Evolutionary conservation across 1,140 invertebrate genomes (phyloP).

Genomic region (Cydia fagiglandana): DNA sequence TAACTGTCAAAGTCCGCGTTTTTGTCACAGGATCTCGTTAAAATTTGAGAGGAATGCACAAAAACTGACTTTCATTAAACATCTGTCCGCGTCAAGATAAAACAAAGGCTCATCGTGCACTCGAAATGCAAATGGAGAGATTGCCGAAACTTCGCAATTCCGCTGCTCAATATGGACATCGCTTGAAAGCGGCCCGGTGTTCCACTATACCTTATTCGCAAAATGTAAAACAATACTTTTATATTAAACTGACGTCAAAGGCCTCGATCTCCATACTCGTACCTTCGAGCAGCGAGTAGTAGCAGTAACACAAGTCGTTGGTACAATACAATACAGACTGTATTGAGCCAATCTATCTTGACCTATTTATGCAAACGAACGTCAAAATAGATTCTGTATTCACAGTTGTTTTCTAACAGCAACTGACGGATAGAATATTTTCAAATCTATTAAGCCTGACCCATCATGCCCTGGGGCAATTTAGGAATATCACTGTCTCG

Average conservation of each 20-base stretch:
- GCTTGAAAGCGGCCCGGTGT: constrained; percentile 18
- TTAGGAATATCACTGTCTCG: constrained; percentile 61
- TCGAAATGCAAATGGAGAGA: constrained; percentile 62
- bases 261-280: not conserved
- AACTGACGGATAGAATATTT: constrained; percentile 51
- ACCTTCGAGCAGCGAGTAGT: too few relatives aligned
- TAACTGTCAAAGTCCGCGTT: constrained; percentile 58
- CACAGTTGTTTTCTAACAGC: constrained; percentile 39
- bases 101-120: constrained; percentile 55
- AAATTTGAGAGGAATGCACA: constrained; percentile 59
- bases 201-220: constrained; percentile 18
- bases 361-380: constrained; percentile 43
- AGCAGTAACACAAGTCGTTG: too few relatives aligned
- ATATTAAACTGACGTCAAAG: constrained; percentile 24
- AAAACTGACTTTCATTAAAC: constrained; percentile 64
- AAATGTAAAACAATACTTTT: constrained; percentile 26
- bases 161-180: constrained; percentile 25
- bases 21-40: constrained; percentile 61
- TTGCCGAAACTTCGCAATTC: constrained; percentile 46
- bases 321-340: too few relatives aligned
- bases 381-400: constrained; percentile 32
- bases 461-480: constrained; percentile 43
- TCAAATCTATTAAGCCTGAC: constrained; percentile 45
- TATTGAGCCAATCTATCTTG: not conserved
- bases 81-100: constrained; percentile 58